These are phyloP conservation scores for Nasonia giraulti DNA, from an alignment of 1,140 invertebrate genomes.

Conservation along the genomic window DNA sequence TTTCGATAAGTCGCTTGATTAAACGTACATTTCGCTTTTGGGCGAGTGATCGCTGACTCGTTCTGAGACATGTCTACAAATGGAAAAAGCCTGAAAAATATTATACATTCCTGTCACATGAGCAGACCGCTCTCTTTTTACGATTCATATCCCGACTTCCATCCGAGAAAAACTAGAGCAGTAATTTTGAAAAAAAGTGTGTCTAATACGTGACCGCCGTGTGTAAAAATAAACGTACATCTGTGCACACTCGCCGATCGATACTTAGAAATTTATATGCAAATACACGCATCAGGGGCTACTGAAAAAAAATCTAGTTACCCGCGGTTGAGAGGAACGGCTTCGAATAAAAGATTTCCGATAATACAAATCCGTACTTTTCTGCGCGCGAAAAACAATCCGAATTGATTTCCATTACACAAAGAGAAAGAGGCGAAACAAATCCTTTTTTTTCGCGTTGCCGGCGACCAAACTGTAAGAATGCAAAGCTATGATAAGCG, in stretches of 20 bases:
- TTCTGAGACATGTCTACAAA: too few species aligned
- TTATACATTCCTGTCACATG: too few species aligned
- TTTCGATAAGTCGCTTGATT: too few species aligned
- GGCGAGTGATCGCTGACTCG: too few species aligned
- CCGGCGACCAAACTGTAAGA: not conserved
- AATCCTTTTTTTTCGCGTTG: not conserved
- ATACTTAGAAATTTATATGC: conserved; percentile 11
- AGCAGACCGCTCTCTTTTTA: not conserved
- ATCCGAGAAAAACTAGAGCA: not conserved
- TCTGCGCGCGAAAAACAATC: not conserved
- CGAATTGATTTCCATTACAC: not conserved
- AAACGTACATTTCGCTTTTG: too few species aligned
- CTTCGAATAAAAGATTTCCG: not conserved
- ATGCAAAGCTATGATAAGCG: too few species aligned
- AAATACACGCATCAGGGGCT: not conserved
- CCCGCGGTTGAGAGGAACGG: not conserved
- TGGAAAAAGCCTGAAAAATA: too few species aligned
- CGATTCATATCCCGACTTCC: not conserved
- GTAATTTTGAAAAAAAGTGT: not conserved
- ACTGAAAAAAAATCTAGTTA: conserved; percentile 9
- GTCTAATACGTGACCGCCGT: not conserved
- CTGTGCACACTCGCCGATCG: not conserved
- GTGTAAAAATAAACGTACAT: conserved; percentile 9
- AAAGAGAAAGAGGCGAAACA: not conserved
- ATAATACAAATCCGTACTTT: conserved; percentile 15